phyloP scores from a whole-genome alignment of 2,888 invertebrate genomes.

The Sepioteuthis lessoniana region DNA sequence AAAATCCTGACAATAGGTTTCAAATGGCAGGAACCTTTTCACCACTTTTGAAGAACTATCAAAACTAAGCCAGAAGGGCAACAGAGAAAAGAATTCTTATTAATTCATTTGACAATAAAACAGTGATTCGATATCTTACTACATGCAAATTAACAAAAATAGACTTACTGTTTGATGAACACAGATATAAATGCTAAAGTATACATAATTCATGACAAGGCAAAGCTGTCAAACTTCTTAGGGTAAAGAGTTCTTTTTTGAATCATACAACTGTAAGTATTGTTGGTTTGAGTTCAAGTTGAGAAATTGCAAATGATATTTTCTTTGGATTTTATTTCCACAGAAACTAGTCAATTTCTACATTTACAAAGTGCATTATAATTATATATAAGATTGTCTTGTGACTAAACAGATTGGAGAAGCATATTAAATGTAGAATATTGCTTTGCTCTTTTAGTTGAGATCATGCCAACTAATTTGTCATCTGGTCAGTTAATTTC shows the following conservation, averaged over 20 bases:
- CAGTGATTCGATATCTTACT: background rate
- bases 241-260: background rate
- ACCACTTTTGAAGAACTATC: background rate
- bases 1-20: background rate
- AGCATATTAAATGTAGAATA: too few relatives aligned
- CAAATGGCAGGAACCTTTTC: background rate
- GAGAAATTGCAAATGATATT: background rate
- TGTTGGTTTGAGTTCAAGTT: background rate
- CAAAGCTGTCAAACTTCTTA: background rate
- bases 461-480: too few relatives aligned
- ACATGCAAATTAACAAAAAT: background rate
- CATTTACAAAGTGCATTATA: background rate
- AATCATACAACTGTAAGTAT: background rate
- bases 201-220: background rate
- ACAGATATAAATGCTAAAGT: background rate
- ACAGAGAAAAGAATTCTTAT: background rate
- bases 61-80: background rate
- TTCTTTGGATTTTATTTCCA: background rate
- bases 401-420: too few relatives aligned
- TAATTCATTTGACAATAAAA: slow-evolving; percentile 23
- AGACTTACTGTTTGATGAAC: background rate
- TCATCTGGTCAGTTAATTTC: too few relatives aligned
- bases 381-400: background rate
- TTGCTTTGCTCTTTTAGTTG: too few relatives aligned
- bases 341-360: background rate